Percentiles rank a stretch among this genome's conserved stretches.
phyloP scores from a whole-genome alignment of 2,113 vertebrate genomes.

The Chaetodon trifascialis region DNA sequence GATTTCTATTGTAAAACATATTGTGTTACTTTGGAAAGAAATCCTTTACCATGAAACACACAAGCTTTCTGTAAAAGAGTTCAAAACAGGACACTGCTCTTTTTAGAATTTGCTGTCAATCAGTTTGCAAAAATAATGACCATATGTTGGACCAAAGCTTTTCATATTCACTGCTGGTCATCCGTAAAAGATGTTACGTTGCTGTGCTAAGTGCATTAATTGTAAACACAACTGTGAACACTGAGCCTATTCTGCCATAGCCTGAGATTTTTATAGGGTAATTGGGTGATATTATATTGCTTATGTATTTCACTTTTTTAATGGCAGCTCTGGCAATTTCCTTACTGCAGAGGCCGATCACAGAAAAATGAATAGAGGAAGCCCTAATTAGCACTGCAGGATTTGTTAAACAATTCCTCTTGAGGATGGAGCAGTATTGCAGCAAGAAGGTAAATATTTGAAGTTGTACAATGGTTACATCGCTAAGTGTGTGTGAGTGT shows the following conservation, averaged over 20 bases:
- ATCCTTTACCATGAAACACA: neutral
- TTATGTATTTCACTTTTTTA: constrained; percentile 35
- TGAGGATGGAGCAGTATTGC: constrained; percentile 58
- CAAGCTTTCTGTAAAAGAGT: neutral
- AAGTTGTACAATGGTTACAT: constrained; percentile 59
- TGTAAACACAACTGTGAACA: constrained; percentile 34
- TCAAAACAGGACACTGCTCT: neutral
- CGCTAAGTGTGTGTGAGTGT: constrained; percentile 31
- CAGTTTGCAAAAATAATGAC: neutral
- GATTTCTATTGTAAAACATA: neutral
- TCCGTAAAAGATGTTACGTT: neutral
- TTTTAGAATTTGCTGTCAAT: constrained; percentile 13
- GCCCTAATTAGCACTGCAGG: constrained; percentile 72
- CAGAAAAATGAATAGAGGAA: constrained; percentile 42
- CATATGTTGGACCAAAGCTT: neutral
- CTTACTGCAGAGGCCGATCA: constrained; percentile 45
- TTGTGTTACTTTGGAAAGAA: neutral
- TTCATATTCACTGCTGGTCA: neutral
- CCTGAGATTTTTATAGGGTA: constrained; percentile 34
- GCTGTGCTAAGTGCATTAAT: constrained; percentile 11
- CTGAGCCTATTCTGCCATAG: neutral
- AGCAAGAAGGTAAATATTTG: constrained; percentile 72
- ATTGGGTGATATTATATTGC: constrained; percentile 41
- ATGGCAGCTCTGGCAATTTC: constrained; percentile 47
- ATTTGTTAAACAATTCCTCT: constrained; percentile 69